phyloP scores from a whole-genome alignment of 64 coral and sea anemone species.

The Montipora cactus region DNA sequence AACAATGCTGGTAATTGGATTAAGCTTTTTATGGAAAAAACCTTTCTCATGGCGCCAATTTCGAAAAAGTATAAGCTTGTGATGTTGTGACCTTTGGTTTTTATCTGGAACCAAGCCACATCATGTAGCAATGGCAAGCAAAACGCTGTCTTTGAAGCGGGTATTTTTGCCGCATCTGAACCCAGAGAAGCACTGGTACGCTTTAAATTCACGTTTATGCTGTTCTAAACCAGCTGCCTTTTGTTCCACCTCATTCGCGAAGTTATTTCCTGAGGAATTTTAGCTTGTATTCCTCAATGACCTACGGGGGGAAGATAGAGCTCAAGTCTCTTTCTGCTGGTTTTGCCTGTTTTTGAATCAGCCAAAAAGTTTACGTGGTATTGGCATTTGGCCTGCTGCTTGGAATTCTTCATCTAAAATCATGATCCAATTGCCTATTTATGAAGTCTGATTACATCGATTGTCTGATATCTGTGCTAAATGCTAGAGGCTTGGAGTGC shows the following conservation, averaged over 20 bases:
- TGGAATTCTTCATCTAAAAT: slow-evolving; percentile 29
- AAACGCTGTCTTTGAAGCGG: background rate
- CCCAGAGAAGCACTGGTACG: slow-evolving; percentile 39
- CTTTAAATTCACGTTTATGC: slow-evolving; percentile 35
- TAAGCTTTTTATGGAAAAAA: slow-evolving; percentile 23
- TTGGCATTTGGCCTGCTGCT: slow-evolving; percentile 31
- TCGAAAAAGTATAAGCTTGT: background rate
- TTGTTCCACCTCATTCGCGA: background rate
- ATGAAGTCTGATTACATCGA: slow-evolving; percentile 3
- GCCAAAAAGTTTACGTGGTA: slow-evolving; percentile 23
- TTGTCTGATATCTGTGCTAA: background rate
- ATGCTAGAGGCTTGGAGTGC: background rate
- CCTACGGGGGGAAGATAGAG: background rate
- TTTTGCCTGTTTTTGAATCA: background rate
- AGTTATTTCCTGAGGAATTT: slow-evolving; percentile 8
- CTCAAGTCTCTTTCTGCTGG: background rate
- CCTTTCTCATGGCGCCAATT: slow-evolving; percentile 4
- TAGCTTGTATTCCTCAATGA: background rate
- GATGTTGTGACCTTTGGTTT: background rate
- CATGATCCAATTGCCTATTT: slow-evolving; percentile 4
- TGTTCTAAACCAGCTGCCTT: slow-evolving; percentile 25
- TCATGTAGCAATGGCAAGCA: slow-evolving; percentile 2
- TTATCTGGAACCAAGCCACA: background rate
- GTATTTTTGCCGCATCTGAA: slow-evolving; percentile 27
- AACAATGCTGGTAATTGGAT: slow-evolving; percentile 1